Evolutionary conservation across 2,113 vertebrate species (phyloP).

Genomic region (Nipponia nippon): DNA sequence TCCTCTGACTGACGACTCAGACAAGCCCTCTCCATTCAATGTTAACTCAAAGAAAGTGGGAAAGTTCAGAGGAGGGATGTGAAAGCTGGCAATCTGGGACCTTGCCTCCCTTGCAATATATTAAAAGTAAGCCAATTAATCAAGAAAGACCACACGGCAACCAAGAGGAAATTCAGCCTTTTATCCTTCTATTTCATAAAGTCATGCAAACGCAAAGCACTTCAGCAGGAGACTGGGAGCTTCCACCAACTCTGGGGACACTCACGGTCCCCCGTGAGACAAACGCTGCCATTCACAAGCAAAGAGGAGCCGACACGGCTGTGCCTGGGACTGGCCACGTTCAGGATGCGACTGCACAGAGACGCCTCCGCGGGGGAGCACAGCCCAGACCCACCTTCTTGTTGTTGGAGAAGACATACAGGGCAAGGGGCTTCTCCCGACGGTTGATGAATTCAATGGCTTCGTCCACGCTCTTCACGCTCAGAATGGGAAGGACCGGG

Average conservation of each 20-base stretch:
- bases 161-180: not conserved
- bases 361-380: rapidly evolving
- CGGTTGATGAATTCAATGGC: conserved; percentile 88
- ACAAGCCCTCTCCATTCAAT: rapidly evolving
- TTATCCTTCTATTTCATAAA: not conserved
- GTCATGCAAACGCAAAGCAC: not conserved
- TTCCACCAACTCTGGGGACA: not conserved
- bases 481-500: conserved; percentile 86
- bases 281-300: rapidly evolving
- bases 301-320: rapidly evolving
- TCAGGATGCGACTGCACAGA: rapidly evolving
- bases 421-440: conserved; percentile 89
- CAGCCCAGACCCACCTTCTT: conserved; percentile 75
- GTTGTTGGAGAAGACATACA: conserved; percentile 88
- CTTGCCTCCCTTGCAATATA: not conserved
- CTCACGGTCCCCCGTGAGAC: rapidly evolving
- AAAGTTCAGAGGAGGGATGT: not conserved
- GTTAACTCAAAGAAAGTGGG: not conserved
- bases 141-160: not conserved
- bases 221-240: not conserved
- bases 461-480: conserved; percentile 79
- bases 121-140: not conserved
- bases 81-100: not conserved
- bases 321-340: rapidly evolving
- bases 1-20: not conserved